Evolutionary conservation across 2,888 invertebrate genomes (phyloP).

Genomic region (Corbicula japonica): DNA sequence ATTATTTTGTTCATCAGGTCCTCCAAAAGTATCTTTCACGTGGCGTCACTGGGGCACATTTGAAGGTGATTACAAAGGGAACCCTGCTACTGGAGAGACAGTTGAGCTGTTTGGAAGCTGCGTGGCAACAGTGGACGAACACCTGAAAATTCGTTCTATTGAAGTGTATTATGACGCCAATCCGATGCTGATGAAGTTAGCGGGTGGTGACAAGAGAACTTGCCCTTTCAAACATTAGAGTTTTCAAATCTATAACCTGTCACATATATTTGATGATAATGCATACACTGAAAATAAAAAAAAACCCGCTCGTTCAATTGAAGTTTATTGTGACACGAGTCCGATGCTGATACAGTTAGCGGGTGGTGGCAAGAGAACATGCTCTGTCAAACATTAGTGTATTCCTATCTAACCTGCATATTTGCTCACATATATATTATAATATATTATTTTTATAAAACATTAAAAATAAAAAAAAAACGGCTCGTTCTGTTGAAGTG

Average conservation of each 20-base stretch:
- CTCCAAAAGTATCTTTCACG: constrained; percentile 79
- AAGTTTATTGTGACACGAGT: constrained; percentile 69
- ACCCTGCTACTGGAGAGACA: constrained; percentile 63
- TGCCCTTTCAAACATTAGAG: too few species aligned
- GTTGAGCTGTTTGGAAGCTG: constrained; percentile 70
- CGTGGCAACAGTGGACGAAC: constrained; percentile 61
- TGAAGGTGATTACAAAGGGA: constrained; percentile 69
- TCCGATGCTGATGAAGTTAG: constrained; percentile 11
- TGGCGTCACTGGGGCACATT: constrained; percentile 83
- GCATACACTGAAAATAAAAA: too few species aligned
- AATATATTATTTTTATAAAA: too few species aligned
- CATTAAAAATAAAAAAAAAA: too few species aligned
- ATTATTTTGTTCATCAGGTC: constrained; percentile 64
- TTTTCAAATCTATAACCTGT: too few species aligned
- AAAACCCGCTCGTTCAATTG: too few species aligned
- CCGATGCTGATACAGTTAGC: constrained; percentile 11
- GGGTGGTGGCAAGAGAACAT: neutral
- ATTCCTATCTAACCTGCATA: too few species aligned
- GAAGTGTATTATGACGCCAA: constrained; percentile 71
- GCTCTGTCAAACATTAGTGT: too few species aligned
- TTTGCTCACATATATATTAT: too few species aligned
- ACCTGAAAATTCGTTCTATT: constrained; percentile 66
- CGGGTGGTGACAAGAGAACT: neutral
- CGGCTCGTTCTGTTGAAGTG: constrained; percentile 63
- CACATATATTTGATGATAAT: too few species aligned